phyloP scores from a whole-genome alignment of 2,888 invertebrate species.

The Eupithecia exiguata region DNA sequence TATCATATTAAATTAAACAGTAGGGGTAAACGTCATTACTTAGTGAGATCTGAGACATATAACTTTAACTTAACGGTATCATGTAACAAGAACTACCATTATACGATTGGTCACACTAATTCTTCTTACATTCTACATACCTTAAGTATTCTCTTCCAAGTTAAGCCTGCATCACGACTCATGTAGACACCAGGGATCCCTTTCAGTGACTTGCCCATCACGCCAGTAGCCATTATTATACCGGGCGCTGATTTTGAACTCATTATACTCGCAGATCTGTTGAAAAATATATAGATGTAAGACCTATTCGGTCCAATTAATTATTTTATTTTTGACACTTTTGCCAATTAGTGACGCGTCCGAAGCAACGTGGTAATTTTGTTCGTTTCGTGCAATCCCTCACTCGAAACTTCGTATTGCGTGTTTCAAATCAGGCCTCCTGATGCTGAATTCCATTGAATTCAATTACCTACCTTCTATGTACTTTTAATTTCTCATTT shows the following conservation, averaged over 20 bases:
- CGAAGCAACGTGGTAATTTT: not conserved
- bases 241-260: slow-evolving; percentile 95
- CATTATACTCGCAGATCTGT: slow-evolving; percentile 88
- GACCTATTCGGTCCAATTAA: too few species aligned
- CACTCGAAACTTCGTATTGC: not conserved
- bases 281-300: not conserved
- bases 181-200: slow-evolving; percentile 90
- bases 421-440: not conserved
- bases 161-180: slow-evolving; percentile 57
- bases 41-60: too few species aligned
- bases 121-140: not conserved
- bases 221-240: slow-evolving; percentile 88
- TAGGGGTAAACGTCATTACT: too few species aligned
- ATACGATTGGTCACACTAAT: too few species aligned
- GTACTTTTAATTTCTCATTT: not conserved
- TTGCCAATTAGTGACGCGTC: not conserved
- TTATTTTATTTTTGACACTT: not conserved
- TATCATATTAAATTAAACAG: too few species aligned
- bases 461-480: not conserved
- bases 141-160: slow-evolving; percentile 69
- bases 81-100: too few species aligned
- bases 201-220: slow-evolving; percentile 90
- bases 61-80: too few species aligned
- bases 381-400: not conserved
- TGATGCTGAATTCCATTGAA: not conserved